Evolutionary conservation across 2,113 vertebrate species (phyloP), one percentile per base, ranked within the genome.

Genomic region (Callionymus lyra): DNA sequence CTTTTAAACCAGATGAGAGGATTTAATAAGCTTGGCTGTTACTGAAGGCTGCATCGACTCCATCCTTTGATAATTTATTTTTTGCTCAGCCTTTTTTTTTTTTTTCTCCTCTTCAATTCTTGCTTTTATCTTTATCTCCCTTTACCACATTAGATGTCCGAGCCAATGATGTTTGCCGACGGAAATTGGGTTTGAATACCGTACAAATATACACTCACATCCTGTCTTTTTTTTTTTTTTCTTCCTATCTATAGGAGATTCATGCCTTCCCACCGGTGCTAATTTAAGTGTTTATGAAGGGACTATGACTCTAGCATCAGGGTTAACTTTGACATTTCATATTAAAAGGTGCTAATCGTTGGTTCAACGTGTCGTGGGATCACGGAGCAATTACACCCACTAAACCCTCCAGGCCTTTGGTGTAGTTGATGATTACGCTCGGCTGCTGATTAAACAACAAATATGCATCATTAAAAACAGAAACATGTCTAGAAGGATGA

Each of bases 21-120:
- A 38, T 16, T 42, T 34, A 42, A 42, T 47, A 27, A 41, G 41
- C 51, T 47, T 46, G 43, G 16, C 34, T 32, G 37, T 59, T 47
- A 47, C 11, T 16, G 31, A 50, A 44, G 32, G 31, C 44, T 42
- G 39, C 1, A 4, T 14, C 31, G n/a, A n/a, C 31, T 44, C 34
- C 6, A n/a, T 44, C 2, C 9, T 44, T 18, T 31, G 35, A 44
- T 44, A 31, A 53, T 43, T 12, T 33, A 34, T 39, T 53, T 12
- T n/a, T 34, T 38, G 12, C 47, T 47, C 14, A 33, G 21, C 21
- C 21, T 27, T 27, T 47, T 12, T 53, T 38, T 52, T 17, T 34
- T 12, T n/a, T n/a, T n/a, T n/a, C n/a, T n/a, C n/a, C n/a, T n/a
- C n/a, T n/a, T n/a, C n/a, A n/a, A n/a, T n/a, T 12, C 6, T 27